Conservation (phyloP, 2,888 invertebrate genomes). For the Hemistola chrysoprasaria region DNA sequence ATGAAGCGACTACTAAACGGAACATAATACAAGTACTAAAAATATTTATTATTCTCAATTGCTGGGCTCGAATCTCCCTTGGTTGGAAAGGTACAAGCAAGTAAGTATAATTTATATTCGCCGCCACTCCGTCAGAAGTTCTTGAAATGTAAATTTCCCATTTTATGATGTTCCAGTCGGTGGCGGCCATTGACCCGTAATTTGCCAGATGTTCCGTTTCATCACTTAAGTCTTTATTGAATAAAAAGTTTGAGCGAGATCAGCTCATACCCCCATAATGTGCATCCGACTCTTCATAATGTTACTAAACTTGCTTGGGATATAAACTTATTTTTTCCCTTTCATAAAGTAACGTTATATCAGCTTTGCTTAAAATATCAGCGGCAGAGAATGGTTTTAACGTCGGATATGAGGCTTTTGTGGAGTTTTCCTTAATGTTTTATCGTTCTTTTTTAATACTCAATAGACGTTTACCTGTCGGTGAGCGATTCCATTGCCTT, state of each 20-base stretch:
- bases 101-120: constrained; percentile 31
- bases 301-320: constrained; percentile 24
- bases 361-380: constrained; percentile 21
- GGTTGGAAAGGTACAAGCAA: constrained; percentile 15
- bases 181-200: constrained; percentile 46
- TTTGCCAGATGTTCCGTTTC: constrained; percentile 53
- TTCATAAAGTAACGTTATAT: constrained; percentile 24
- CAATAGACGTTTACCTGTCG: constrained; percentile 15
- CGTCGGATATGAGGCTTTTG: constrained; percentile 14
- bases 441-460: constrained; percentile 19
- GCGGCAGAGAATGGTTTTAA: constrained; percentile 18
- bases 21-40: no score
- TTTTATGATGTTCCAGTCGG: constrained; percentile 43
- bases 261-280: constrained; percentile 44
- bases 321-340: constrained; percentile 24
- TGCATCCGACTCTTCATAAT: constrained; percentile 37
- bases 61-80: constrained; percentile 14
- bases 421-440: constrained; percentile 21
- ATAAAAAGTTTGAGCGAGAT: constrained; percentile 47
- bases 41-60: no score
- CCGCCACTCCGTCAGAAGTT: constrained; percentile 31
- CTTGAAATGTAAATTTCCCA: constrained; percentile 40
- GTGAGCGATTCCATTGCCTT: no score
- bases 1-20: no score
- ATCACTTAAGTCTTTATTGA: constrained; percentile 52